These are phyloP conservation scores for Helleia helle DNA, from an alignment of 2,888 invertebrate genomes.

Conservation along the genomic window DNA sequence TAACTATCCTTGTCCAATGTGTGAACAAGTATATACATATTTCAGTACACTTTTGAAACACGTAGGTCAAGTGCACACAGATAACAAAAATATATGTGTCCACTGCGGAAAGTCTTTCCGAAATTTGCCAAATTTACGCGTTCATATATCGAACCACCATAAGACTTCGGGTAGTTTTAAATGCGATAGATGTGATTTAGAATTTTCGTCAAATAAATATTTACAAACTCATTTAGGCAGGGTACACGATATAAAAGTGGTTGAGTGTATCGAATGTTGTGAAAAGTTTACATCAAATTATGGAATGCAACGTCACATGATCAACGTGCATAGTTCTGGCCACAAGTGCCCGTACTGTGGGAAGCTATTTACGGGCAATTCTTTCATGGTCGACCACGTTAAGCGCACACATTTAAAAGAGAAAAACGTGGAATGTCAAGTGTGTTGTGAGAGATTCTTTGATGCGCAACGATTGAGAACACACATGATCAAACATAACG, in stretches of 20 bases:
- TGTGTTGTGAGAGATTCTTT: slow-evolving; percentile 45
- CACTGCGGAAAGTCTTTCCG: slow-evolving; percentile 45
- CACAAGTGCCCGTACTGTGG: slow-evolving; percentile 45
- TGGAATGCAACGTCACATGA: slow-evolving; percentile 38
- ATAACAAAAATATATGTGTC: slow-evolving; percentile 43
- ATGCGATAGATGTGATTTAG: slow-evolving; percentile 34
- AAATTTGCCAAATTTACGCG: slow-evolving; percentile 40
- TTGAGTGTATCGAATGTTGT: slow-evolving; percentile 38
- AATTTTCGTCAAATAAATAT: slow-evolving; percentile 32
- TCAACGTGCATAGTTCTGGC: slow-evolving; percentile 38
- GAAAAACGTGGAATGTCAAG: slow-evolving; percentile 42
- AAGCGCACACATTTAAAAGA: slow-evolving; percentile 47
- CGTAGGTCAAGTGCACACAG: slow-evolving; percentile 37
- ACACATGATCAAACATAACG: slow-evolving; percentile 64
- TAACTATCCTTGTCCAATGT: slow-evolving; percentile 43
- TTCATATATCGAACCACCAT: slow-evolving; percentile 38
- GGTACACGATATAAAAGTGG: slow-evolving; percentile 36
- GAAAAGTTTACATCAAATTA: slow-evolving; percentile 48
- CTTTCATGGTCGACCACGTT: slow-evolving; percentile 44
- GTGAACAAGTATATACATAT: slow-evolving; percentile 35
- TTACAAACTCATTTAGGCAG: slow-evolving; percentile 38
- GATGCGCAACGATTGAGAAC: slow-evolving; percentile 39
- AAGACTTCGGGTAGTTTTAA: slow-evolving; percentile 30
- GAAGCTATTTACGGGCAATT: slow-evolving; percentile 43
- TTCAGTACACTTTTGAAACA: slow-evolving; percentile 46